Evolutionary conservation across 2,113 vertebrate species (phyloP).

Genomic region (Geothlypis trichas): DNA sequence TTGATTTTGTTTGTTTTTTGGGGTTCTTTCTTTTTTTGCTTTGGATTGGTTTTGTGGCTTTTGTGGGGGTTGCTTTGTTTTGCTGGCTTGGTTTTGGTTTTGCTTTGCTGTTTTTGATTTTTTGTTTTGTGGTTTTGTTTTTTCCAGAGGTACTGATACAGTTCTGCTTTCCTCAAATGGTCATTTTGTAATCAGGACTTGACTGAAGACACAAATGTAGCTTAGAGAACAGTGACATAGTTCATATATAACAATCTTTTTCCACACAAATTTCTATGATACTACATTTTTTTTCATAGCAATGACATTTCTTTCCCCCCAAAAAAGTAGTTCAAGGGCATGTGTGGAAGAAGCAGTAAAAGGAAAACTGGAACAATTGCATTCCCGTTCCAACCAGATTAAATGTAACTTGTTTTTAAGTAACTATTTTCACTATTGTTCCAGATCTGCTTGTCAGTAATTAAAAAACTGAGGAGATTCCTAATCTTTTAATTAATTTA

Average conservation of each 20-base stretch:
- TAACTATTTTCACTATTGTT: background rate
- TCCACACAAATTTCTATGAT: no score
- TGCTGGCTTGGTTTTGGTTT: background rate
- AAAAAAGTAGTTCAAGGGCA: background rate
- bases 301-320: background rate
- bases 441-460: background rate
- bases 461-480: background rate
- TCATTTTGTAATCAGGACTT: background rate
- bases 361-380: background rate
- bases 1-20: background rate
- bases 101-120: background rate
- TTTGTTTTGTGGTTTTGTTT: background rate
- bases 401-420: background rate
- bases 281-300: background rate
- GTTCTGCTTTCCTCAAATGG: background rate
- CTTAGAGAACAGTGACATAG: background rate
- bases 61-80: background rate
- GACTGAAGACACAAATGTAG: background rate
- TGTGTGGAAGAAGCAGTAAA: background rate
- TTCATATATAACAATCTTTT: background rate
- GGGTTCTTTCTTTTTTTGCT: background rate
- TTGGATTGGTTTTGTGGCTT: background rate
- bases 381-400: background rate
- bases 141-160: background rate
- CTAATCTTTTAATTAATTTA: conserved; percentile 1